Conservation (phyloP, 2,888 invertebrate species). For the Conops quadrifasciatus region DNA sequence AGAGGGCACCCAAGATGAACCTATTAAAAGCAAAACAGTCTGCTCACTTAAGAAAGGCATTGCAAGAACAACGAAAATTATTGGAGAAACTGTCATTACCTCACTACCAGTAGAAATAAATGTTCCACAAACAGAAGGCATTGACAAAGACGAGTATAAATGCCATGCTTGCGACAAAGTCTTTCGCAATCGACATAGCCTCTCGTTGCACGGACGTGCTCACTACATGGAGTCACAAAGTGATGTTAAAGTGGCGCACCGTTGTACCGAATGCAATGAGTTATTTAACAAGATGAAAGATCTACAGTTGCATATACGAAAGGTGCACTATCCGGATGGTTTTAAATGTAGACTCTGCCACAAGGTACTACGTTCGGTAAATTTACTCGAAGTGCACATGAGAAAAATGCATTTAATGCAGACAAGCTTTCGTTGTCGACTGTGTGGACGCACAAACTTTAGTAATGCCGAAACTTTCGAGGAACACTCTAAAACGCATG, state of each 20-base stretch:
- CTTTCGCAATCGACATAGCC: conserved; percentile 45
- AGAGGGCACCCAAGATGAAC: conserved; percentile 41
- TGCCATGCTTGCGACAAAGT: conserved; percentile 46
- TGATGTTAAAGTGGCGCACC: conserved; percentile 45
- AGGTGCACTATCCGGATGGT: conserved; percentile 46
- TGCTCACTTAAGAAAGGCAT: not conserved
- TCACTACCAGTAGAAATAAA: conserved; percentile 41
- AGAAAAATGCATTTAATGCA: conserved; percentile 43
- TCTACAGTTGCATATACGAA: conserved; percentile 45
- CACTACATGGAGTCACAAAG: conserved; percentile 47
- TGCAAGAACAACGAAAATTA: conserved; percentile 40
- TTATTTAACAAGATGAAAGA: conserved; percentile 46
- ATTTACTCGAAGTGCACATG: conserved; percentile 46
- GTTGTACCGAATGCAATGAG: conserved; percentile 46
- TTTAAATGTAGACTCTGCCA: conserved; percentile 47
- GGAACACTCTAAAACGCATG: conserved; percentile 43
- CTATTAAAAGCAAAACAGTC: not conserved
- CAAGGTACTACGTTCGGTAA: conserved; percentile 41
- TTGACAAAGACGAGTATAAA: conserved; percentile 32
- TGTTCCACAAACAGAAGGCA: not conserved
- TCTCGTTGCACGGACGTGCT: conserved; percentile 46
- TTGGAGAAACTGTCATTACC: conserved; percentile 48
- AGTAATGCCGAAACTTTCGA: conserved; percentile 40
- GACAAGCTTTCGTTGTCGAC: conserved; percentile 42
- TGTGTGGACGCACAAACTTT: conserved; percentile 43